Base-by-base conservation (phyloP, 2,113 vertebrate genomes). In the Henicopernis longicauda region DNA sequence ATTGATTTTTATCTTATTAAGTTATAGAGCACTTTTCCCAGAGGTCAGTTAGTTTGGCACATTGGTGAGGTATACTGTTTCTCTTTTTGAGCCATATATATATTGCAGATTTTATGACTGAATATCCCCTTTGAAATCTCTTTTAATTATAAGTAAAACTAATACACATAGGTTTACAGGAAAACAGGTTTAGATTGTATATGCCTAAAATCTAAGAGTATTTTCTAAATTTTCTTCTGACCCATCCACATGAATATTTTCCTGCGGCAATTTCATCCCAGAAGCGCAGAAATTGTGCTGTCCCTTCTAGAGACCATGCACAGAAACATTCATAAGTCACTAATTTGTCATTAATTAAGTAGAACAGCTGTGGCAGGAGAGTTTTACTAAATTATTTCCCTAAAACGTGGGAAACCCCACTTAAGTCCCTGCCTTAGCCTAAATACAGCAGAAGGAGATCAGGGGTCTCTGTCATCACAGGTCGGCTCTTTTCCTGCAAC, bases 1-100 rank as follows among this genome's bases (percentile, higher is more conserved):
- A 96, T 91, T 78, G 94, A 95, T 95, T 93, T 93, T 90, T 32
- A 4, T 7, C 14, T 94, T 92, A 90, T 88, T 69, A 93, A 93
- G 94, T 93, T 92, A 76, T 27, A 38, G 76, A 90, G 79, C 63
- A 13, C 66, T 88, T 86, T 83, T 84, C 91, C 82, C 86, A 77
- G 93, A 54, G 82, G 94, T 83, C 80, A 23, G 76, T 4, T 42
- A 23, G 38, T 26, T 16, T 62, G 86, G 86, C 59, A 83, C 50
- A 0, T 47, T 20, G 82, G 47, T 27, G 38, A 32, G 18, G 10
- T 49, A 45, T 45, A n/a, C 31, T 29, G 36, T 10, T 54, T 47
- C 74, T 67, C 42, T n/a, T 32, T 36, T 66, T 50, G 11, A 65
- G 67, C 45, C 16, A 3, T 15, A 4, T 40, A 49, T 21, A 20